Base-by-base conservation (phyloP, 2,888 invertebrate genomes). In the Emmelina monodactyla region DNA sequence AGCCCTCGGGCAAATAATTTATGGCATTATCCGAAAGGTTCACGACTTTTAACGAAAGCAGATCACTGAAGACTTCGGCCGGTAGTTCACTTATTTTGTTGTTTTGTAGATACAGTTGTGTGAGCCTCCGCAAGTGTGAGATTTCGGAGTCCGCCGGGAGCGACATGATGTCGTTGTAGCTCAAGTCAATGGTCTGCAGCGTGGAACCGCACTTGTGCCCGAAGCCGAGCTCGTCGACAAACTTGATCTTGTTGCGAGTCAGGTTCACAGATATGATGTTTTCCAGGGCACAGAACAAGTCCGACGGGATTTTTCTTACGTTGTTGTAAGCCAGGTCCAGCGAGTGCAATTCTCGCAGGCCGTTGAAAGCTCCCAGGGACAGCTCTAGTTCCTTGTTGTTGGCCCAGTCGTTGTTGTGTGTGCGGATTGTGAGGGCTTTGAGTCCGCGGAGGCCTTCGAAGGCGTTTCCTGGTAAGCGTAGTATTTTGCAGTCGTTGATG, bases 21-120 rank as follows among this genome's bases (percentile, higher is more conserved):
- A 97, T 82, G 41, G 87, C 86, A 66, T 97, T 97, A 69, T 89
- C 88, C 35, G 94, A 92, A 43, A 94, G 76, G 69, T 96, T 94
- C 36, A 97, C 81, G 33, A 90, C 85, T 53, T 90, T 87, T 52
- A 96, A 75, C 31, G 89, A 88, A 16, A 88, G 85, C 41, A 95
- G 75, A 37, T 92, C 91, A 45, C 86, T 85, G 55, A 95, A 84
- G 7, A 92, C 88, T 50, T 91, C 89, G 37, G 87, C 84, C 3
- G 88, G 87, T 43, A 94, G 78, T 44, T 89, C 88, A 45, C 84
- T 85, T 49, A 95, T 86, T 58, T 89, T 88, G 73, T 96, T 96
- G 62, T 90, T 87, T 61, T 92, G 89, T 50, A 96, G 71, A 52
- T 87, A 85, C 32, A 97, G 81, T 53, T 89, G 87, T 51, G 91